Percentiles rank a stretch among this genome's conserved stretches.
Conservation (phyloP, 2,888 invertebrate genomes). For the Hermaeophaga mercurialis region DNA sequence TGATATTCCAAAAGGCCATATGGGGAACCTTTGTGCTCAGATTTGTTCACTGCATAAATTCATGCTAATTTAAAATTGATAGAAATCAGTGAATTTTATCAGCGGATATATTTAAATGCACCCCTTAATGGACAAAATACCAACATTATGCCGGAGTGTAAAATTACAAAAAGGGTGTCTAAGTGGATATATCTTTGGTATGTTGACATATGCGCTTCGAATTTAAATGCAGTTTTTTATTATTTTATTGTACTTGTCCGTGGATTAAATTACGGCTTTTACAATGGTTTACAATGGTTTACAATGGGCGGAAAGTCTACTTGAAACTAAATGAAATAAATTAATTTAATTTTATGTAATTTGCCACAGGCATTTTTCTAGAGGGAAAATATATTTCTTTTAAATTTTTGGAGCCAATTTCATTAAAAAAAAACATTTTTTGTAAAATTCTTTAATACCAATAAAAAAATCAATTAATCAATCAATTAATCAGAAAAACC, state of each 20-base stretch:
- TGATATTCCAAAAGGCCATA: slow-evolving; percentile 4
- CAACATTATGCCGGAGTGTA: slow-evolving; percentile 32
- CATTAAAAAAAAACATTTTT: too few species aligned
- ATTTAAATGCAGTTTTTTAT: slow-evolving; percentile 17
- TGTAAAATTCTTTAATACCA: too few species aligned
- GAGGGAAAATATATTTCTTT: too few species aligned
- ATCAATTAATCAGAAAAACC: too few species aligned
- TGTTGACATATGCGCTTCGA: slow-evolving; percentile 23
- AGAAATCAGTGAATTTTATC: slow-evolving; percentile 39
- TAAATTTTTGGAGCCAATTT: too few species aligned
- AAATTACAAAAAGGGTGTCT: slow-evolving; percentile 33
- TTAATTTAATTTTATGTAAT: too few species aligned
- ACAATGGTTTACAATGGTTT: background rate
- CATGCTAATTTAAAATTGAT: slow-evolving; percentile 42
- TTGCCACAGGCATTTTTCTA: too few species aligned
- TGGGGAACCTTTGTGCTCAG: slow-evolving; percentile 7
- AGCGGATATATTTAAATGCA: slow-evolving; percentile 35
- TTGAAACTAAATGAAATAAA: background rate
- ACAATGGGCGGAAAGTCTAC: background rate
- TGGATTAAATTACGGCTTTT: slow-evolving; percentile 5
- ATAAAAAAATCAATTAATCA: too few species aligned
- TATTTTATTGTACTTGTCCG: background rate
- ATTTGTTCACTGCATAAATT: slow-evolving; percentile 26
- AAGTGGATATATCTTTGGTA: slow-evolving; percentile 23
- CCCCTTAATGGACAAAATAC: slow-evolving; percentile 33